Evolutionary conservation across 2,797 vertebrate species (phyloP), one percentile per base, ranked within the genome.

Genomic region (Chiloscyllium punctatum): DNA sequence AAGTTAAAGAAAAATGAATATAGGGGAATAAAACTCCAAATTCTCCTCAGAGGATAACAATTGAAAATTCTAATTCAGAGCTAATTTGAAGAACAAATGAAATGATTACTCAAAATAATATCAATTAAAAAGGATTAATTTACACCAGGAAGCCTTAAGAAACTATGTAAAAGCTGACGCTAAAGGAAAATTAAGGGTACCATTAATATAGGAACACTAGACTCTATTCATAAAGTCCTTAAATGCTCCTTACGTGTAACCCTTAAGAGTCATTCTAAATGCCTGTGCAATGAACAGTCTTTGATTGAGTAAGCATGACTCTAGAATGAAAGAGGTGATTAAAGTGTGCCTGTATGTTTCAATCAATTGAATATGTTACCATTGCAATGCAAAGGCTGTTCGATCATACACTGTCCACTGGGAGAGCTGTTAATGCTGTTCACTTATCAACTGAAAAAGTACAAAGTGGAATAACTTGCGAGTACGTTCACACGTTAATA

Each of bases 51-150:
- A 74, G 94, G 71, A 57, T n/a, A 57, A 95, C 0, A 95, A 77
- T 95, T 48, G 3, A 77, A 77, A 18, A 9, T 92, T 53, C 4
- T 37, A 95, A 95, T 77, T 95, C 71, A 53, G 11, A 51, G 27
- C 48, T 95, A 71, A n/a, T 95, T 72, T n/a, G n/a, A 77, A 77
- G 25, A 3, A 74, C n/a, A 27, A 77, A 53, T 95, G 69, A 77
- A 77, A 95, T n/a, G 7, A 95, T 95, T 95, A 94, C 71, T 71
- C 71, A 74, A 95, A 95, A 95, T 95, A 95, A 95, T 95, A 74
- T 95, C 90, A 92, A 95, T 77, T 95, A 95, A 77, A 53, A 77
- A 77, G 68, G 33, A 95, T n/a, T 18, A 95, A 72, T 53, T 51
- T 77, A 42, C 69, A 95, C 5, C 51, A 95, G 71, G 71, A 95